A percentile compares a stretch with the other conserved stretches of the same genome.
phyloP scores from a whole-genome alignment of 1,140 invertebrate genomes.

The Meloidogyne floridensis region DNA sequence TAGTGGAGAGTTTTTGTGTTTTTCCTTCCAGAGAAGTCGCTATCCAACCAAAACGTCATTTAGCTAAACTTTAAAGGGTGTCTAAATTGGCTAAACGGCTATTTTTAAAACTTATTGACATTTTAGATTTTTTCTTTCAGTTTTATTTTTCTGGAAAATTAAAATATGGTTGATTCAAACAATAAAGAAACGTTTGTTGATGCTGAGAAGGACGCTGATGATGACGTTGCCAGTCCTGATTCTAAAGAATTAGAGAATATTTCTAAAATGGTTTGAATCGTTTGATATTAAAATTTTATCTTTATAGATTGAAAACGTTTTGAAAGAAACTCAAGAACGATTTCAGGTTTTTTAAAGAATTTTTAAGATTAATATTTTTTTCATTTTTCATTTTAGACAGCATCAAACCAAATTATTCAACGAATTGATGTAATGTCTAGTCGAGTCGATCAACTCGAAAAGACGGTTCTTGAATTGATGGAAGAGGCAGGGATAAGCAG shows the following conservation, averaged over 20 bases:
- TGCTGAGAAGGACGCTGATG: background rate
- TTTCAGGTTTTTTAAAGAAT: slow-evolving; percentile 81
- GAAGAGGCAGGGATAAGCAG: slow-evolving; percentile 34
- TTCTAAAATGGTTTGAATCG: background rate
- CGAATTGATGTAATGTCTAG: slow-evolving; percentile 98
- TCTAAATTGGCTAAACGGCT: no score
- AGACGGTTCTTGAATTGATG: slow-evolving; percentile 95
- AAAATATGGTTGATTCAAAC: background rate
- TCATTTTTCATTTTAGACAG: background rate
- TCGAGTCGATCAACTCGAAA: slow-evolving; percentile 92
- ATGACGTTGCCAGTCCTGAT: background rate
- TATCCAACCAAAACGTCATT: no score
- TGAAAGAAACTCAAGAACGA: slow-evolving; percentile 82
- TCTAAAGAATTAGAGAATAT: background rate
- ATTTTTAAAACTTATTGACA: no score
- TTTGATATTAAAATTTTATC: background rate
- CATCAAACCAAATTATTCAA: slow-evolving; percentile 92
- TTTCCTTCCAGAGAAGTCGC: no score
- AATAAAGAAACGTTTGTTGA: background rate
- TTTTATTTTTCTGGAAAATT: no score
- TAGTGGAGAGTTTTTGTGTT: no score
- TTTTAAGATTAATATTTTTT: background rate
- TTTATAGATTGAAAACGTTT: slow-evolving; percentile 38
- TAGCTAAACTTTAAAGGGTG: no score
- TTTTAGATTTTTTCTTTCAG: no score